Base-by-base conservation (phyloP, 1,140 invertebrate species). In the Zophobas morio region DNA sequence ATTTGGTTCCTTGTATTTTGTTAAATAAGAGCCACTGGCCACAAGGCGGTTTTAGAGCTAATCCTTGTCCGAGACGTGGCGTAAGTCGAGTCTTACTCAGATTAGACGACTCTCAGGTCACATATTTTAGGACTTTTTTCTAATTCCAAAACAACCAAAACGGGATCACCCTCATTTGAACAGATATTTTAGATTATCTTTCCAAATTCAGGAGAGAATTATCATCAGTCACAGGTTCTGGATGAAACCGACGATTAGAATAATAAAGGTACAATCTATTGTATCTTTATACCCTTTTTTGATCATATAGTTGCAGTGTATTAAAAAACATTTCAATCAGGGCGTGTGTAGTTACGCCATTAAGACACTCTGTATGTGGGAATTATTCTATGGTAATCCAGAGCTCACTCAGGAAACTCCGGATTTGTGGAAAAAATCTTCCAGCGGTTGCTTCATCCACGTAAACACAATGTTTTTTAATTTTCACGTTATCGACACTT, bases 121-220 rank as follows among this genome's bases (percentile, higher is more conserved):
- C 32, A 75, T 74, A 32, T 47, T 80, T 73, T 40, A 63, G 57
- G 78, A 74, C 49, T 82, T 82, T 77, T 70, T 82, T 5, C 49
- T 82, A 0, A 79, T 82, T 8, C 80, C 81, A 0, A 82, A 82
- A 77, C 37, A 60, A 39, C 81, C 34, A 32, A 34, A n/a, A 77
- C 8, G 49, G 77, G 70, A 8, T 1, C 35, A 8, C 32, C 36
- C 60, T 53, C 56, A 54, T 39, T 35, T 53, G 0, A 75, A 77
- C 39, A 39, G 71, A 2, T 78, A 76, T 33, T 80, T 78, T 74
- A 81, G 86, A 1, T 82, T 88, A 2, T 87, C 87, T 6, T 87
- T 87, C 78, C 87, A 88, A 57, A 84, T 86, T 34, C 84, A 84
- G 66, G 87, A 87, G 78, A 75, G 82, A 6, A 83, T 85, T 34